These are phyloP conservation scores for Anthonomus grandis DNA, from an alignment of 1,140 invertebrate genomes.

Conservation along the genomic window DNA sequence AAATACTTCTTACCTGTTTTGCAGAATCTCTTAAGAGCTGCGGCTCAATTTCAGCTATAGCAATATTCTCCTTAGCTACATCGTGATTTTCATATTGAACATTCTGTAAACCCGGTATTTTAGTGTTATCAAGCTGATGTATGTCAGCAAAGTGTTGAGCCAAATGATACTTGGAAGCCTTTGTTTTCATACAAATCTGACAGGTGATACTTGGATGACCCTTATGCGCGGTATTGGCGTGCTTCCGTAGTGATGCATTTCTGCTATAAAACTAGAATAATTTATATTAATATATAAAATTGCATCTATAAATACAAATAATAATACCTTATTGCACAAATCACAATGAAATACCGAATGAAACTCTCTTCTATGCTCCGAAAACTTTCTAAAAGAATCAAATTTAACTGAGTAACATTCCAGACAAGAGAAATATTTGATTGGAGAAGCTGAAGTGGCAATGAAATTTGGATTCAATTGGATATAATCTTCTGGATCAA, in stretches of 20 bases:
- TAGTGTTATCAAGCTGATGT: constrained; percentile 51
- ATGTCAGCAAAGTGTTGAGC: constrained; percentile 59
- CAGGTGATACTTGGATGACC: constrained; percentile 60
- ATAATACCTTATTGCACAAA: constrained; percentile 54
- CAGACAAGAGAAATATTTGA: constrained; percentile 44
- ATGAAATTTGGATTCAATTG: constrained; percentile 53
- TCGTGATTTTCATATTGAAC: too few species aligned
- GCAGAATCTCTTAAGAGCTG: too few species aligned
- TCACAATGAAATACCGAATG: constrained; percentile 61
- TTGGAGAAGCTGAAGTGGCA: constrained; percentile 29
- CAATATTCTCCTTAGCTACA: too few species aligned
- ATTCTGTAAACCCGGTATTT: too few species aligned
- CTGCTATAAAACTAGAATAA: constrained; percentile 53
- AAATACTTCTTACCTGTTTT: too few species aligned
- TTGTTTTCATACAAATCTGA: constrained; percentile 58
- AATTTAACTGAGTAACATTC: constrained; percentile 44
- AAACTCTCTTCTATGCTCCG: constrained; percentile 53
- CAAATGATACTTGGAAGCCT: constrained; percentile 58
- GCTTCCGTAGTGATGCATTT: constrained; percentile 63
- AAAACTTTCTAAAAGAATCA: constrained; percentile 53
- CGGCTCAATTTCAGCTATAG: too few species aligned
- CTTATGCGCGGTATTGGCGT: constrained; percentile 61
- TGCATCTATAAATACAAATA: neutral
- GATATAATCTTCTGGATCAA: constrained; percentile 55
- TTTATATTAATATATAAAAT: neutral